Conservation (phyloP, 2,888 invertebrate genomes). For the Tipula vernalis region DNA sequence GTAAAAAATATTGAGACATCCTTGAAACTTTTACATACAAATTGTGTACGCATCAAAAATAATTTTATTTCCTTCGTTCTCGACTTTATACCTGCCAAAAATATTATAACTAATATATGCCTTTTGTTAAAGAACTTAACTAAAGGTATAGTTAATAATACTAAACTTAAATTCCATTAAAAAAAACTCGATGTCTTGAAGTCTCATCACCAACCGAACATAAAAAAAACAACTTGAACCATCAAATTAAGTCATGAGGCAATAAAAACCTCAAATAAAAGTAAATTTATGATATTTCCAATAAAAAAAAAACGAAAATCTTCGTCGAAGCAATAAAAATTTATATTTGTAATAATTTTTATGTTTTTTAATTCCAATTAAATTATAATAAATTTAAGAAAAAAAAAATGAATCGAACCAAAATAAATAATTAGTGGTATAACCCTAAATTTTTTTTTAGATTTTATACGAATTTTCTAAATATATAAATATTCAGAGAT, state of each 20-base stretch:
- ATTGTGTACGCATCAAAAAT: not conserved
- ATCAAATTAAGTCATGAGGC: conserved; percentile 4
- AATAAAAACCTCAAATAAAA: conserved; percentile 4
- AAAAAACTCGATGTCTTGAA: not conserved
- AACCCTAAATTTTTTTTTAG: not conserved
- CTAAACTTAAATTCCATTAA: not conserved
- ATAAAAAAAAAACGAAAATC: not conserved
- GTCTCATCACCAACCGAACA: not conserved
- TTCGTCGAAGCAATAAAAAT: not conserved
- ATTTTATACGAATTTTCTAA: not conserved
- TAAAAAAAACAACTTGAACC: not conserved
- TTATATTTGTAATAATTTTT: not conserved
- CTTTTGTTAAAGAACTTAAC: not conserved
- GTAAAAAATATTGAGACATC: not conserved
- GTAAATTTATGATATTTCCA: not conserved
- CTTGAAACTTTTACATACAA: not conserved
- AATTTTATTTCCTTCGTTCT: not conserved
- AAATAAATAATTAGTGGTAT: not conserved
- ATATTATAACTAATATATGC: not conserved
- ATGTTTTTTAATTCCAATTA: not conserved
- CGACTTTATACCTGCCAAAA: not conserved
- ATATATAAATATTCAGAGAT: not conserved
- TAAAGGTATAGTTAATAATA: not conserved
- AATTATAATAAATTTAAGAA: not conserved
- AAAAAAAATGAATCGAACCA: not conserved